These are phyloP conservation scores for Pardosa pseudoannulata DNA, from an alignment of 2,888 invertebrate genomes.

Conservation along the genomic window DNA sequence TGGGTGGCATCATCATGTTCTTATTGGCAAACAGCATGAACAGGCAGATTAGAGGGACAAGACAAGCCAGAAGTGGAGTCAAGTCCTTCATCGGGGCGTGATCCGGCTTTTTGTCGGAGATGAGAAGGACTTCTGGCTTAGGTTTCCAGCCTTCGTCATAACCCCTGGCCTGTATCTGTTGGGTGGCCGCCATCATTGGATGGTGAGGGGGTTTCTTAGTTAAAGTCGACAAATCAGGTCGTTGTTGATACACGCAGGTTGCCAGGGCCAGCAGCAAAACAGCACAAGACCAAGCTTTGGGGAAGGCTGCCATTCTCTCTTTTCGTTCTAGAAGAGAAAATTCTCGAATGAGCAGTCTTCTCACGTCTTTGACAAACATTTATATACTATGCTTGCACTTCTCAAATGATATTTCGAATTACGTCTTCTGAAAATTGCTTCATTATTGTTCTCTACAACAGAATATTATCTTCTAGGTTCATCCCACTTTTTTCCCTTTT, in stretches of 20 bases:
- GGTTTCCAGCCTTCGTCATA: slow-evolving; percentile 65
- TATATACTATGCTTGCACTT: background rate
- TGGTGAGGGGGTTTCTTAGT: slow-evolving; percentile 30
- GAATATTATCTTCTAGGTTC: too few relatives aligned
- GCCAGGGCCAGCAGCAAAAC: slow-evolving; percentile 39
- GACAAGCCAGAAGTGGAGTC: slow-evolving; percentile 43
- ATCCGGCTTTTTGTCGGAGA: slow-evolving; percentile 62
- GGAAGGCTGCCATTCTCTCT: slow-evolving; percentile 17
- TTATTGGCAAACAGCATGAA: slow-evolving; percentile 59
- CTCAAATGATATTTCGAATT: too few relatives aligned
- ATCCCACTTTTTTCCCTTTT: too few relatives aligned
- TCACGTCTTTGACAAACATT: slow-evolving; percentile 29
- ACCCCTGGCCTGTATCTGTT: slow-evolving; percentile 47
- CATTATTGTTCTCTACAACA: too few relatives aligned
- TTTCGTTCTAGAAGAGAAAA: slow-evolving; percentile 63
- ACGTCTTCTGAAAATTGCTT: too few relatives aligned
- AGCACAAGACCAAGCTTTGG: slow-evolving; percentile 33
- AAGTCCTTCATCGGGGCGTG: slow-evolving; percentile 30
- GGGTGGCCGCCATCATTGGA: slow-evolving; percentile 33
- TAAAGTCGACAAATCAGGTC: slow-evolving; percentile 14
- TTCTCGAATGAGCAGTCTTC: slow-evolving; percentile 56
- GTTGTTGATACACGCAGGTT: slow-evolving; percentile 33
- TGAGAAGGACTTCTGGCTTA: slow-evolving; percentile 62
- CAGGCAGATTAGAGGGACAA: slow-evolving; percentile 45
- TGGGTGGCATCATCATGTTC: slow-evolving; percentile 57